Conservation (phyloP, 2,113 vertebrate genomes). For the Desmodus rotundus region DNA sequence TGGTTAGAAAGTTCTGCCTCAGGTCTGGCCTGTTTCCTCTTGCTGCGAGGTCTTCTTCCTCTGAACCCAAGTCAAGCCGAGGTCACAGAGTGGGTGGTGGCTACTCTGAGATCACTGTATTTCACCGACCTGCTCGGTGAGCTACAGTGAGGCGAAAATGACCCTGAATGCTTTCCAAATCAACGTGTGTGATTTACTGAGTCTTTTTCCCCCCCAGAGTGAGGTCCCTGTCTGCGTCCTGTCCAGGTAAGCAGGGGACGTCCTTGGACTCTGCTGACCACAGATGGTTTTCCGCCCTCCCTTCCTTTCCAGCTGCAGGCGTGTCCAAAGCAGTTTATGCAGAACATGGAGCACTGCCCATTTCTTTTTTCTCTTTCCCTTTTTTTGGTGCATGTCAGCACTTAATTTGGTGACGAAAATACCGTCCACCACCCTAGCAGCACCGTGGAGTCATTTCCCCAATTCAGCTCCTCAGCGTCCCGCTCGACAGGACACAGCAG, state of each 20-base stretch:
- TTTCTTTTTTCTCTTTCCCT: neutral
- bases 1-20: neutral
- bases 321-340: no score
- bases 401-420: neutral
- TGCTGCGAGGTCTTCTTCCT: neutral
- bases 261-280: neutral
- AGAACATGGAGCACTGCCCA: neutral
- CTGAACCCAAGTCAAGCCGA: neutral
- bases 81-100: neutral
- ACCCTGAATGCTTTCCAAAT: neutral
- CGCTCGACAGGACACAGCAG: accelerated
- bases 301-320: neutral
- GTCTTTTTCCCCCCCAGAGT: neutral
- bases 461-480: neutral
- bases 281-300: neutral
- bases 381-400: neutral
- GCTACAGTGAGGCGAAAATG: neutral
- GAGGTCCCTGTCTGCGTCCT: neutral
- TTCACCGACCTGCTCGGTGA: neutral
- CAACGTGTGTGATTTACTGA: accelerated
- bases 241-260: neutral
- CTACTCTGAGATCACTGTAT: accelerated
- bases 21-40: neutral
- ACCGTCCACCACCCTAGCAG: neutral
- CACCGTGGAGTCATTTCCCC: neutral